These are phyloP conservation scores for Eunapius fragilis DNA, from an alignment of 37 sponge, comb jelly and placozoan genomes.

Conservation along the genomic window DNA sequence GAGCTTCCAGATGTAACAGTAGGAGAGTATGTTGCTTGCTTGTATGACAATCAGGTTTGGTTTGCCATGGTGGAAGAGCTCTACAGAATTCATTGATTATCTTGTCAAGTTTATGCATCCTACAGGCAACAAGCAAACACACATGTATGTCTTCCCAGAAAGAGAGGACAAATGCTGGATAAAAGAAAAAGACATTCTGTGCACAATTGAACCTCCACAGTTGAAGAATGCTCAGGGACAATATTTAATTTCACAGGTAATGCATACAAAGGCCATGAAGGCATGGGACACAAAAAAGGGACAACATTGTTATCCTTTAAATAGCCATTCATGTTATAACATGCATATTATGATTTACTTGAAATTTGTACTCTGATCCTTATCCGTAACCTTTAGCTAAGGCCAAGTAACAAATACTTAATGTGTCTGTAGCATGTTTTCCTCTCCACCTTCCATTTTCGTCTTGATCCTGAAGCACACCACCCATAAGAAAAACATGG, in stretches of 20 bases:
- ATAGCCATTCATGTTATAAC: no score
- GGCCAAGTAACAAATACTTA: no score
- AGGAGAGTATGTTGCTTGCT: neutral
- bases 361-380: no score
- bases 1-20: neutral
- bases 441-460: no score
- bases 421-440: no score
- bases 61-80: neutral
- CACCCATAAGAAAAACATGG: no score
- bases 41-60: neutral
- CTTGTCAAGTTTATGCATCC: neutral
- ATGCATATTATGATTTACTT: no score
- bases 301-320: no score
- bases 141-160: neutral
- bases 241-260: neutral
- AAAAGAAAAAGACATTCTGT: neutral
- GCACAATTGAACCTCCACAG: neutral
- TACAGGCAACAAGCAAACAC: neutral
- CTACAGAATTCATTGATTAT: neutral
- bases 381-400: no score
- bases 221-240: neutral
- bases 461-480: no score
- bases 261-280: neutral
- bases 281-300: neutral
- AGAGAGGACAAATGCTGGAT: neutral